phyloP scores from a whole-genome alignment of 2,888 invertebrate genomes.

The Sinelater perroti region DNA sequence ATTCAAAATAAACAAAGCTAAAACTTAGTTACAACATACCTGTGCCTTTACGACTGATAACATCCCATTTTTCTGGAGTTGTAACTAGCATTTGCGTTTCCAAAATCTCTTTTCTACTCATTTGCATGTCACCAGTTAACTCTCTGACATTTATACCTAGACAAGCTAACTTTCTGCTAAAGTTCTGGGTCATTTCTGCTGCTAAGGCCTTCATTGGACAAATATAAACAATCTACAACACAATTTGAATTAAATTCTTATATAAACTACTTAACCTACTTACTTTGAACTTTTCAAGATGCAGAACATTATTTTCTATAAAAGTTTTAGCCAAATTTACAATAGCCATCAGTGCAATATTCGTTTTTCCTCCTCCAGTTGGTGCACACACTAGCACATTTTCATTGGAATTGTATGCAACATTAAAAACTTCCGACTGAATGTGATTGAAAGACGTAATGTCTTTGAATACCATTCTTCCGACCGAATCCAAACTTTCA shows the following conservation, averaged over 20 bases:
- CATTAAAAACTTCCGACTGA: constrained; percentile 94
- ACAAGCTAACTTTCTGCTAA: constrained; percentile 80
- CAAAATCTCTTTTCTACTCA: constrained; percentile 92
- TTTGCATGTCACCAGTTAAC: constrained; percentile 97
- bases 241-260: no score
- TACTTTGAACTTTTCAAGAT: constrained; percentile 93
- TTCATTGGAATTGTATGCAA: constrained; percentile 95
- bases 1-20: not conserved
- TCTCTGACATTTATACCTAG: constrained; percentile 88
- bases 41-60: constrained; percentile 94
- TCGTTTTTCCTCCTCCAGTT: constrained; percentile 99
- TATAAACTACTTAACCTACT: constrained; percentile 16
- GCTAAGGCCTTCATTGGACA: constrained; percentile 99
- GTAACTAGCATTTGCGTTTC: constrained; percentile 98
- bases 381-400: constrained; percentile 98
- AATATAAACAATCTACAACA: constrained; percentile 92
- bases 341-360: constrained; percentile 93
- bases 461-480: constrained; percentile 88
- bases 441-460: constrained; percentile 90
- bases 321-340: constrained; percentile 90
- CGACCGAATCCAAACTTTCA: constrained; percentile 71
- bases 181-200: constrained; percentile 97
- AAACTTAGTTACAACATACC: constrained; percentile 59
- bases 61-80: constrained; percentile 99
- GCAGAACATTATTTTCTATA: constrained; percentile 80